A percentile compares a stretch with the other conserved stretches of the same genome.
Conservation (phyloP, 2,113 vertebrate species). For the Oreochromis spilurus region DNA sequence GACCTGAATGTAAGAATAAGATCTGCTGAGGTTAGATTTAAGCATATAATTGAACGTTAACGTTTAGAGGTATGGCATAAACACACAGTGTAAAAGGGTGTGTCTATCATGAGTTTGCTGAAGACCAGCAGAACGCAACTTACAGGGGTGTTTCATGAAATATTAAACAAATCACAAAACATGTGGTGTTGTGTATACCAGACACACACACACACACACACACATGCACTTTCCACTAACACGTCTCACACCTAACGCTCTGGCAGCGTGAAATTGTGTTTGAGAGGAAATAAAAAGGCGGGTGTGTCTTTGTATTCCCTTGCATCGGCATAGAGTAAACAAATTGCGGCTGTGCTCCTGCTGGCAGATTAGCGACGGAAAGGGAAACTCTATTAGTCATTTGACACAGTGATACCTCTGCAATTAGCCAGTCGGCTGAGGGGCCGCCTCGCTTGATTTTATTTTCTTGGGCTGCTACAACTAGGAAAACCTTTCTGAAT, state of each 20-base stretch:
- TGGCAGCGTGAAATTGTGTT: slow-evolving; percentile 41
- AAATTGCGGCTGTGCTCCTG: slow-evolving; percentile 50
- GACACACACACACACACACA: background rate
- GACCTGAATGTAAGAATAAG: background rate
- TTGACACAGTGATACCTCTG: slow-evolving; percentile 62
- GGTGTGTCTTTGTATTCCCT: slow-evolving; percentile 51
- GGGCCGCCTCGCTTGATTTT: slow-evolving; percentile 21
- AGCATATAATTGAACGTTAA: background rate
- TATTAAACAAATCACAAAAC: slow-evolving; percentile 14
- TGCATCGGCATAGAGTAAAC: slow-evolving; percentile 48
- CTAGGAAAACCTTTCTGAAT: background rate
- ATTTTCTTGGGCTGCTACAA: slow-evolving; percentile 11
- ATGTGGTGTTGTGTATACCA: background rate
- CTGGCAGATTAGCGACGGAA: slow-evolving; percentile 53
- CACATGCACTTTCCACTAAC: background rate
- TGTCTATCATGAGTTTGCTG: background rate
- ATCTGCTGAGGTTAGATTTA: background rate
- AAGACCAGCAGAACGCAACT: background rate
- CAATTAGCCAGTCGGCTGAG: slow-evolving; percentile 55
- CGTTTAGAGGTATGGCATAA: background rate
- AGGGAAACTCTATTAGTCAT: slow-evolving; percentile 64
- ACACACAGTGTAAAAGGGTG: background rate
- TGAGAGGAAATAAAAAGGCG: slow-evolving; percentile 36
- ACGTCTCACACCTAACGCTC: slow-evolving; percentile 12
- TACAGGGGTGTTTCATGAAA: slow-evolving; percentile 3